Conservation (phyloP, 2,888 invertebrate genomes). For the Aelia acuminata region DNA sequence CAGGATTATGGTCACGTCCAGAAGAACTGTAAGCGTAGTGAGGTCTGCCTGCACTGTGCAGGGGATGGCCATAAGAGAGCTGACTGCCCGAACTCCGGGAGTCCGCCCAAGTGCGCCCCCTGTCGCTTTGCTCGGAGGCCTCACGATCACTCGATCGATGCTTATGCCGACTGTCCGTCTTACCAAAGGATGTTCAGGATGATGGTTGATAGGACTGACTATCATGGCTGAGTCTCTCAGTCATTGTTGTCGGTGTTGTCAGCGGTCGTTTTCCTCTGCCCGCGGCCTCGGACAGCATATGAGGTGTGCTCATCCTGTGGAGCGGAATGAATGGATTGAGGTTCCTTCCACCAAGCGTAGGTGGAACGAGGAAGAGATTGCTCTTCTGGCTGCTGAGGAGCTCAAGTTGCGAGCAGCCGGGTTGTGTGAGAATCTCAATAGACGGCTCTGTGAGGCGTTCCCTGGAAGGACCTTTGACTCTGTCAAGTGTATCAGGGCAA, state of each 20-base stretch:
- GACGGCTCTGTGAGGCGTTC: not conserved
- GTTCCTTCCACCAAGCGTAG: too few species aligned
- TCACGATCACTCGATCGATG: not conserved
- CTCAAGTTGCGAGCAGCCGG: not conserved
- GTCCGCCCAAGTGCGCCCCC: not conserved
- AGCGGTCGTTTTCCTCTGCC: not conserved
- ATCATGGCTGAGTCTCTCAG: not conserved
- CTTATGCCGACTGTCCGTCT: not conserved
- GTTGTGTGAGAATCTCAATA: not conserved
- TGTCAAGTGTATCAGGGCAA: conserved; percentile 1
- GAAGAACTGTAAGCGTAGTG: not conserved
- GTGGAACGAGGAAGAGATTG: not conserved
- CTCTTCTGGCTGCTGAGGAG: not conserved
- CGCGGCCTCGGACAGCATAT: conserved; percentile 13
- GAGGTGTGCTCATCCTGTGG: not conserved
- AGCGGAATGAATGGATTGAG: too few species aligned
- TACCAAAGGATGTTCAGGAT: not conserved
- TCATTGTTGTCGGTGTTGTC: not conserved
- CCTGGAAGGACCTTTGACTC: not conserved
- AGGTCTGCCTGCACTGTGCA: conserved; percentile 11
- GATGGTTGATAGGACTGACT: not conserved
- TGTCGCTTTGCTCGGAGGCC: not conserved
- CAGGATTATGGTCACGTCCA: not conserved
- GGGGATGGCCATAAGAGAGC: not conserved
- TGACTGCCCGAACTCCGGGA: not conserved